These are phyloP conservation scores for Cremastinae sp. DNA, from an alignment of 2,888 invertebrate species.

Conservation along the genomic window DNA sequence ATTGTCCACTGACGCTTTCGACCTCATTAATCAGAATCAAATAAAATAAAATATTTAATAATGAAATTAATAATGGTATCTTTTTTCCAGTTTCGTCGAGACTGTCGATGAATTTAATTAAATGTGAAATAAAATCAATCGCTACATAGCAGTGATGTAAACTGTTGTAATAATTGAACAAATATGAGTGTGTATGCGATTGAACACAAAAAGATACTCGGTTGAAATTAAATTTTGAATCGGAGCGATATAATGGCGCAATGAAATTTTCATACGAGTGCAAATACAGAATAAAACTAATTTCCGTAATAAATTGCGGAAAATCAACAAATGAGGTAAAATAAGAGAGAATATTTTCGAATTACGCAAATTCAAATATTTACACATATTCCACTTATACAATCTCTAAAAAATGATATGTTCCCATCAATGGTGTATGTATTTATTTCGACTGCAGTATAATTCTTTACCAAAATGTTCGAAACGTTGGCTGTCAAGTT, in stretches of 20 bases:
- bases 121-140: conserved; percentile 8
- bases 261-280: too few relatives aligned
- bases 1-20: conserved; percentile 8
- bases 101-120: conserved; percentile 15
- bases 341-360: too few relatives aligned
- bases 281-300: too few relatives aligned
- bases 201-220: too few relatives aligned
- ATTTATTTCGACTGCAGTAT: background rate
- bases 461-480: background rate
- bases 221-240: too few relatives aligned
- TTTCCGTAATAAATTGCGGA: too few relatives aligned
- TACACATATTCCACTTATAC: too few relatives aligned
- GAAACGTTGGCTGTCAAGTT: conserved; percentile 56
- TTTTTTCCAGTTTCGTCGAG: background rate
- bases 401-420: too few relatives aligned
- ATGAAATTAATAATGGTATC: conserved; percentile 18
- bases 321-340: too few relatives aligned
- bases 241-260: too few relatives aligned
- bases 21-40: conserved; percentile 20
- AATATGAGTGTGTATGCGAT: conserved; percentile 18
- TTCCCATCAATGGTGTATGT: too few relatives aligned
- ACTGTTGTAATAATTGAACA: conserved; percentile 6
- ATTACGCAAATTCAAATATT: too few relatives aligned
- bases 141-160: conserved; percentile 27
- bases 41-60: conserved; percentile 18